Conservation (phyloP, 2,113 vertebrate species). For the Globicephala melas region DNA sequence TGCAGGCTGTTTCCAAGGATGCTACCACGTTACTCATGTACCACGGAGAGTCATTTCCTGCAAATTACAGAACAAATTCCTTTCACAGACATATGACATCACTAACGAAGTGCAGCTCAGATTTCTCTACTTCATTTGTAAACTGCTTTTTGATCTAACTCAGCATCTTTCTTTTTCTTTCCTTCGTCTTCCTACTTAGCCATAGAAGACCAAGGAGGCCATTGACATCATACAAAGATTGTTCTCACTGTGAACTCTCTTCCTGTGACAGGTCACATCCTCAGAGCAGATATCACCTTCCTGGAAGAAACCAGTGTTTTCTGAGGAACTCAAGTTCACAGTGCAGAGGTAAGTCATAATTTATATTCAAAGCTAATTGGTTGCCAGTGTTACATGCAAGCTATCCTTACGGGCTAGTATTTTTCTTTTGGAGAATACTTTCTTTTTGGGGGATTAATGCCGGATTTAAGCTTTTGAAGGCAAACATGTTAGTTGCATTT, state of each 20-base stretch:
- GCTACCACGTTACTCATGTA: not conserved
- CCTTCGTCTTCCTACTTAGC: not conserved
- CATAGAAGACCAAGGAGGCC: not conserved
- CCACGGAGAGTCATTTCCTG: not conserved
- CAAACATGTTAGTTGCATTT: not conserved
- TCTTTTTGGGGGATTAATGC: not conserved
- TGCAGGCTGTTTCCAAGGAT: not conserved
- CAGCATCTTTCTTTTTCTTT: not conserved
- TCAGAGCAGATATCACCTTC: not conserved
- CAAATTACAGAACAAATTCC: not conserved
- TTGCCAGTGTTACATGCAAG: no score
- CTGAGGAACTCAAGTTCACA: not conserved
- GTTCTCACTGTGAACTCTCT: not conserved
- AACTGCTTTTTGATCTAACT: not conserved
- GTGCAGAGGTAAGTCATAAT: not conserved
- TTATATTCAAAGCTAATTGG: not conserved
- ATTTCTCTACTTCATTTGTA: not conserved
- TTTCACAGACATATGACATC: not conserved
- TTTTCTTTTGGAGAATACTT: not conserved
- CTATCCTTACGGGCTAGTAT: not conserved
- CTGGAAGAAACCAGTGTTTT: not conserved
- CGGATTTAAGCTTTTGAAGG: not conserved
- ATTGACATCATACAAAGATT: not conserved
- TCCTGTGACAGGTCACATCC: not conserved
- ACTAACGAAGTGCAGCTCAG: not conserved